Evolutionary conservation across 2,888 invertebrate species (phyloP).

Genomic region (Pilophorus perplexus): DNA sequence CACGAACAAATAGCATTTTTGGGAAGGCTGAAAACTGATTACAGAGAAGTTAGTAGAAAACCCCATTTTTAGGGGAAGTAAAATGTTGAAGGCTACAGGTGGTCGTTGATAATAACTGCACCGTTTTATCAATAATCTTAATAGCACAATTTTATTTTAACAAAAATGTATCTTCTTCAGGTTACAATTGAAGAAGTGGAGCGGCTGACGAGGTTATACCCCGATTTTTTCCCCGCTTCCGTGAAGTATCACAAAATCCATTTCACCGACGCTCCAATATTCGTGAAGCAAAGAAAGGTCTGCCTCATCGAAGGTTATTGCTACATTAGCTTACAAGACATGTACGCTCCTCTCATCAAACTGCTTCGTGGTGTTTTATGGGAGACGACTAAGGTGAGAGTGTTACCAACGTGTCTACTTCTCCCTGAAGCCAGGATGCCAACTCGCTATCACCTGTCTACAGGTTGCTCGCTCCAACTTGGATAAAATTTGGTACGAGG

Average conservation of each 20-base stretch:
- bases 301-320: conserved; percentile 31
- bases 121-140: background rate
- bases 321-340: conserved; percentile 28
- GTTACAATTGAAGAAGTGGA: background rate
- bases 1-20: conserved; percentile 33
- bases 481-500: conserved; percentile 38
- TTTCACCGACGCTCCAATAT: conserved; percentile 15
- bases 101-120: no score
- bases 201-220: background rate
- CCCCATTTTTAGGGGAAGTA: no score
- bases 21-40: background rate
- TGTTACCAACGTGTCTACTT: background rate
- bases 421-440: no score
- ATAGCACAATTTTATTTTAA: no score
- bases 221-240: background rate
- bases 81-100: no score
- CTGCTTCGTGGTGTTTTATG: no score
- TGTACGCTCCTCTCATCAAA: conserved; percentile 19
- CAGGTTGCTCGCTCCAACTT: no score
- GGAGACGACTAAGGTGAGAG: background rate
- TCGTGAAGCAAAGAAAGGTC: conserved; percentile 31
- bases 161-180: conserved; percentile 4
- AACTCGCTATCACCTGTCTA: background rate
- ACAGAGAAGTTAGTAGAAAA: conserved; percentile 17
- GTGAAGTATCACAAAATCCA: conserved; percentile 38